Evolutionary conservation across 2,888 invertebrate species (phyloP), one percentile per base, ranked within the genome.

Genomic region (Ashinkailepas kermadecensis): DNA sequence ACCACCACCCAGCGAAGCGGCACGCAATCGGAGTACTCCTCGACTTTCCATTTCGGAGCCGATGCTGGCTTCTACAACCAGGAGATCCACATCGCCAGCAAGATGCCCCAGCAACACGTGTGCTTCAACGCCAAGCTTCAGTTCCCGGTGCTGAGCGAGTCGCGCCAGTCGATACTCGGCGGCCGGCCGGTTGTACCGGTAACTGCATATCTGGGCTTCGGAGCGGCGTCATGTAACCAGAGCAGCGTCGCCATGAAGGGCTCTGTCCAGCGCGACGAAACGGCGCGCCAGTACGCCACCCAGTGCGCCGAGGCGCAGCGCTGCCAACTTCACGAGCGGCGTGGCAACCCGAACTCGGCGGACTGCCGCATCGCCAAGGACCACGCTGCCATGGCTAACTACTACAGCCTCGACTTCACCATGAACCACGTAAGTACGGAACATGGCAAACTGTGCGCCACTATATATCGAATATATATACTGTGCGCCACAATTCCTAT

Each of bases 331-430:
- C 79, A 79, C 58, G 79, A 79, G 58, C 57, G 12, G 25, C 58
- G 18, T 0, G 58, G 23, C 58, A 58, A 79, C 25, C 79, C 79
- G 13, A 58, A 57, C 23, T 79, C 79, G 13, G 59, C 58, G 4
- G 59, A 57, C 58, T 79, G 79, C 79, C 58, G 59, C 57, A 23
- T 58, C 23, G 79, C 79, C 57, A 79, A 79, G 79, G 58, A 79
- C 25, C 58, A 58, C 58, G 79, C 79, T 6, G 79, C 79, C 9
- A 13, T 79, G 23, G 58, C 58, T 58, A 58, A 57, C 79, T 6
- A 23, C 58, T 13, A 8, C 58, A 23, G 23, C 12, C 8, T 79
- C 10, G 25, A 58, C 9, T 25, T 79, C 58, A 58, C 57, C 4
- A 13, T 12, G 23, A 56, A 58, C 58, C 11, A 57, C 6, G 79